phyloP scores from a whole-genome alignment of 2,797 vertebrate genomes.

The Sebastes oblongus region DNA sequence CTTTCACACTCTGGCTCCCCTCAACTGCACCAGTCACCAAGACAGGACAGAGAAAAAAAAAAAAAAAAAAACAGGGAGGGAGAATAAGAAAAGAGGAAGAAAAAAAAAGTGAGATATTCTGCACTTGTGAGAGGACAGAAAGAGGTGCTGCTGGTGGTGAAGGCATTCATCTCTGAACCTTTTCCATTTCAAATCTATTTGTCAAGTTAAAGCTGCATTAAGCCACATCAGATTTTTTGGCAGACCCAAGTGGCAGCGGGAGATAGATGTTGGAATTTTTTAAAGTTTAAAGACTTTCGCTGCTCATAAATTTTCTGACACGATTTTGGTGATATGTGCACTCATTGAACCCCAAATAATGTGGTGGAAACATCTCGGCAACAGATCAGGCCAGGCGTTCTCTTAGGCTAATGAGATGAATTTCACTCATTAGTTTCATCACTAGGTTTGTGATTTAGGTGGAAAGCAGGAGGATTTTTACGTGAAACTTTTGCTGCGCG shows the following conservation, averaged over 20 bases:
- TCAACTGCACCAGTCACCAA: slow-evolving; percentile 77
- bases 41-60: slow-evolving; percentile 61
- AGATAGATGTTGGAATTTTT: slow-evolving; percentile 44
- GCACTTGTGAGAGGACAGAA: slow-evolving; percentile 40
- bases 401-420: slow-evolving; percentile 16
- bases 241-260: slow-evolving; percentile 38
- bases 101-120: slow-evolving; percentile 50
- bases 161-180: slow-evolving; percentile 57
- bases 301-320: slow-evolving; percentile 34
- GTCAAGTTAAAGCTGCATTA: slow-evolving; percentile 48
- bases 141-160: slow-evolving; percentile 31
- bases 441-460: neutral
- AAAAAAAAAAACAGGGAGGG: slow-evolving; percentile 15
- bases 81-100: slow-evolving; percentile 8
- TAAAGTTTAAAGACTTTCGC: slow-evolving; percentile 17
- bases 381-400: slow-evolving; percentile 7
- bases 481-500: neutral
- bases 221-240: slow-evolving; percentile 37
- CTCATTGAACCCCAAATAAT: slow-evolving; percentile 24
- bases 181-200: slow-evolving; percentile 54
- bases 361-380: slow-evolving; percentile 20
- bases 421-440: slow-evolving; percentile 18
- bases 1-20: slow-evolving; percentile 78
- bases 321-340: slow-evolving; percentile 24
- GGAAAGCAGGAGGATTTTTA: neutral